Evolutionary conservation across 2,888 invertebrate species (phyloP), one percentile per base, ranked within the genome.

Genomic region (Endotricha flammealis): DNA sequence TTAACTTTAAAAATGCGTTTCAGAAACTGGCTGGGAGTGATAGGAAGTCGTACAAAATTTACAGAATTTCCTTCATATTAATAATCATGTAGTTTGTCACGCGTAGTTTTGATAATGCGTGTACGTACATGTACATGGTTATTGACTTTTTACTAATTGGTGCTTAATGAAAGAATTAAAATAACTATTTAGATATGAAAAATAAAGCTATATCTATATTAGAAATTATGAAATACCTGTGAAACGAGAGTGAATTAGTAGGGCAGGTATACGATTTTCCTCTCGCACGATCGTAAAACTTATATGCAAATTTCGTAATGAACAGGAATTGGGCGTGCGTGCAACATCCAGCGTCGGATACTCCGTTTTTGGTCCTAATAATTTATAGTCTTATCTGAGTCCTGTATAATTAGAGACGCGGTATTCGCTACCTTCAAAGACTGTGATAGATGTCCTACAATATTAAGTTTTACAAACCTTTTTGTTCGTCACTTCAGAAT

Each of bases 301-400:
- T 44, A 43, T 65, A 75, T 71, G 70, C 64, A 68, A 73, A 75
- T 72, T 55, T 46, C 45, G 59, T 62, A 65, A 63, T 62, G 57
- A 48, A 65, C 66, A 64, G 46, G 50, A 65, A 57, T 65, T 56
- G 69, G 63, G 67, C 53, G 67, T 57, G 53, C 58, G 44, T 41
- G 53, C 51, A 53, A n/a, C 50, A 42, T 28, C 35, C 22, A 4
- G 11, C 39, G 44, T 44, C 50, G 36, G 44, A 30, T 41, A 40
- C 32, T 35, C 57, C 65, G 60, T 65, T 64, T 70, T 72, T 60
- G 64, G 63, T 54, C 54, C 55, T 58, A 53, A 59, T 62, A 62
- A 69, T 71, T 68, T 68, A 66, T 61, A 48, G 50, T 50, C 57
- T 54, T 51, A 61, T 61, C 61, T 50, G 20, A 6, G 46, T 39